Percentiles rank a stretch among this genome's conserved stretches.
Evolutionary conservation across 2,888 invertebrate genomes (phyloP).

Genomic region (Drosophila mimetica): DNA sequence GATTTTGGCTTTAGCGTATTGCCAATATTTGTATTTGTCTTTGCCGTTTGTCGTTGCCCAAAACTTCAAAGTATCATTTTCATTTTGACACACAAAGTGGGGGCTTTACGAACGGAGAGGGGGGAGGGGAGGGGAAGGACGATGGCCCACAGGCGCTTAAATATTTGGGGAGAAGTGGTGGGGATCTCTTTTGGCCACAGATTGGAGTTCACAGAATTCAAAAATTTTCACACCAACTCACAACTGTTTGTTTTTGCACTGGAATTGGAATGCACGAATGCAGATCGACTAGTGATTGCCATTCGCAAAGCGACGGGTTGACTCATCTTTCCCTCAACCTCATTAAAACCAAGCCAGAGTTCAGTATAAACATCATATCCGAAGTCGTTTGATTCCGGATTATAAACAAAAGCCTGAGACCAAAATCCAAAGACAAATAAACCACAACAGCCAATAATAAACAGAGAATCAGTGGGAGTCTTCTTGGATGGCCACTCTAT

Average conservation of each 20-base stretch:
- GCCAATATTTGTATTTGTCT: conserved; percentile 73
- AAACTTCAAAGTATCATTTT: conserved; percentile 64
- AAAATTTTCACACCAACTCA: conserved; percentile 38
- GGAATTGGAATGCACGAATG: conserved; percentile 23
- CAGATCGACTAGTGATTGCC: conserved; percentile 26
- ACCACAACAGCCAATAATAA: conserved; percentile 51
- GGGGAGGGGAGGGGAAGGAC: not conserved
- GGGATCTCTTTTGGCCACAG: conserved; percentile 10
- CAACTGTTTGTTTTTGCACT: conserved; percentile 24
- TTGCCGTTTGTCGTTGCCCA: conserved; percentile 52
- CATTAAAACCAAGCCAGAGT: conserved; percentile 17
- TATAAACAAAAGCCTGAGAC: conserved; percentile 61
- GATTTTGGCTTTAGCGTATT: conserved; percentile 75
- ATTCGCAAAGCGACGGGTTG: not conserved
- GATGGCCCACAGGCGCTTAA: conserved; percentile 26
- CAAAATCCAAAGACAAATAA: conserved; percentile 63
- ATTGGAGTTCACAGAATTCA: conserved; percentile 14
- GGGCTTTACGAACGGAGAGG: not conserved
- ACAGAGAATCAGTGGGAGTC: conserved; percentile 42
- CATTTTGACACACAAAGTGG: conserved; percentile 49
- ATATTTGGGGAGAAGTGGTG: conserved; percentile 23
- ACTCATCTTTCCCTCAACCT: conserved; percentile 17
- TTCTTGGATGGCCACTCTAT: not conserved
- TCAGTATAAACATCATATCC: conserved; percentile 33
- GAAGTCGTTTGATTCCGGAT: conserved; percentile 25